Base-by-base conservation (phyloP, 2,797 vertebrate species). In the Acestrorhynchus altus region DNA sequence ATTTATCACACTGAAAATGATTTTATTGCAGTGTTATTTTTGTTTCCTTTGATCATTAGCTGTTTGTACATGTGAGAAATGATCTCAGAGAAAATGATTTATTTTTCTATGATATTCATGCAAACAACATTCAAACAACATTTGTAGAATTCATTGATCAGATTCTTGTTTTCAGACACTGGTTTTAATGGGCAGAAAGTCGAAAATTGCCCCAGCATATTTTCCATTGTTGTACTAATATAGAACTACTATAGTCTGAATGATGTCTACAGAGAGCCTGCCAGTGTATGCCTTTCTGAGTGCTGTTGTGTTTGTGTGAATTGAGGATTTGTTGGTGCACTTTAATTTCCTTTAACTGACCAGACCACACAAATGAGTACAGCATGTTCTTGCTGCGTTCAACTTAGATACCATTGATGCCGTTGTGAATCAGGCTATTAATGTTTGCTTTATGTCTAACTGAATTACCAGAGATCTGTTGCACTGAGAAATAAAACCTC, bases 21-120 rank as follows among this genome's bases (percentile, higher is more conserved):
- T 12, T 26, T 54, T 12, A 39, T 13, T 72, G 15, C 35, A 31
- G 49, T 28, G 13, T 42, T 63, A 31, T 57, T 24, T 61, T 61
- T n/a, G 18, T 79, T 61, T 61, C 10, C 47, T 61, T 77, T 65
- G 16, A 47, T 72, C 66, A 46, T 81, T 78, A 80, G 75, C 24
- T 28, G 74, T 83, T 82, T 76, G 61, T 82, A 79, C 51, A 49
- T 60, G 13, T n/a, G 12, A 54, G 71, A 73, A 47, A 60, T 67
- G 69, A 67, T 65, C 26, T 47, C 51, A 76, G 59, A 77, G 70
- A 80, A 81, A 70, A 56, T 60, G 1, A 80, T 84, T 75, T 86
- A 86, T 86, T 86, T 86, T 86, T 86, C 72, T 86, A 84, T 75
- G 40, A 66, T 69, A 52, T 51, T 64, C 44, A 71, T 59, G 70